phyloP scores from a whole-genome alignment of 2,113 vertebrate species.

The Taurulus bubalis region DNA sequence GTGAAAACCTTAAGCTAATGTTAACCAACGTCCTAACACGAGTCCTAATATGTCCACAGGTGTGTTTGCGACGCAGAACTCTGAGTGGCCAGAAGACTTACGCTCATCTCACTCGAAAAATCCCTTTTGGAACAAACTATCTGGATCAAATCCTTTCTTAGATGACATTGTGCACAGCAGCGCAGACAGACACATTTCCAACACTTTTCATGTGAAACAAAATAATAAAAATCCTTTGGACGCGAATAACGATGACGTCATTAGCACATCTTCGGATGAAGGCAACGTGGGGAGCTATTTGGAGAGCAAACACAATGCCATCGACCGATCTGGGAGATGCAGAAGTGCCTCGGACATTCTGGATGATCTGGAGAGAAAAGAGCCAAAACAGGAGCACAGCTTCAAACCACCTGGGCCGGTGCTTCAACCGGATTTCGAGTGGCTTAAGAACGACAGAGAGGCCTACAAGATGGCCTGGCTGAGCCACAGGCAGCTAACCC shows the following conservation, averaged over 20 bases:
- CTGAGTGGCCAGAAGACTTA: conserved; percentile 66
- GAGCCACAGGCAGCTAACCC: conserved; percentile 92
- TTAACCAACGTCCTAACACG: background rate
- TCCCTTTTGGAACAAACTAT: conserved; percentile 94
- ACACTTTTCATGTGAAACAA: conserved; percentile 82
- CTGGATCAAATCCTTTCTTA: conserved; percentile 93
- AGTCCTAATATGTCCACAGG: conserved; percentile 63
- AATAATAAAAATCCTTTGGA: conserved; percentile 79
- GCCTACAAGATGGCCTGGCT: conserved; percentile 97
- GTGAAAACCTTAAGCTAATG: background rate
- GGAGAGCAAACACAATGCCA: conserved; percentile 73
- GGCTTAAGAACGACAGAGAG: conserved; percentile 91
- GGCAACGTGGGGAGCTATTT: conserved; percentile 84
- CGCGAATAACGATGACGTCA: conserved; percentile 82
- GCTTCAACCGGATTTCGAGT: conserved; percentile 85
- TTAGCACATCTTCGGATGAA: conserved; percentile 91
- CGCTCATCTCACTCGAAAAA: conserved; percentile 81
- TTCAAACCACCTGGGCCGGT: conserved; percentile 72
- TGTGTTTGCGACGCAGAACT: conserved; percentile 53
- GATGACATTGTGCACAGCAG: conserved; percentile 87
- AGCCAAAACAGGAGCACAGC: conserved; percentile 62
- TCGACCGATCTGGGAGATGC: conserved; percentile 86
- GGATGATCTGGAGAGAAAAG: conserved; percentile 82
- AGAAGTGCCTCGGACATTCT: conserved; percentile 93
- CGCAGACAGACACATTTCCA: conserved; percentile 76